phyloP scores from a whole-genome alignment of 2,797 vertebrate species.

The Dryobates pubescens region DNA sequence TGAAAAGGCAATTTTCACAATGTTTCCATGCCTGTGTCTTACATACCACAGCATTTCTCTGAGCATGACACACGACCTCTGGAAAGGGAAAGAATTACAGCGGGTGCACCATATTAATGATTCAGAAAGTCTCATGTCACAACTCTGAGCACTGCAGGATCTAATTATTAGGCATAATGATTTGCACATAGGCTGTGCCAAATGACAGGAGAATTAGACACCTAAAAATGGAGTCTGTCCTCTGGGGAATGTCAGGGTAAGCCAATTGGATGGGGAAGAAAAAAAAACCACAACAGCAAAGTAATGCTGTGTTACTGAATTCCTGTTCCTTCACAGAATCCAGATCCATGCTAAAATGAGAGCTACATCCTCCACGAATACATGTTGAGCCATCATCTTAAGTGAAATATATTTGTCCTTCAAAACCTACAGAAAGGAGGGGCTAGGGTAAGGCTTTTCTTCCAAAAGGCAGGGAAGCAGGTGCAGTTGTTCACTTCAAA shows the following conservation, averaged over 20 bases:
- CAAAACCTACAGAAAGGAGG: background rate
- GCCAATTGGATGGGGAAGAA: constrained; percentile 1
- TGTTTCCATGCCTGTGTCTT: background rate
- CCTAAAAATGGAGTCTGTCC: constrained; percentile 54
- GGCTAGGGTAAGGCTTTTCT: background rate
- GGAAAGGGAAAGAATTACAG: constrained; percentile 35
- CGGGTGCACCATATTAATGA: constrained; percentile 13
- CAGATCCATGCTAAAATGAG: background rate
- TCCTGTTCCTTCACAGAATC: background rate
- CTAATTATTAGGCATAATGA: constrained; percentile 55
- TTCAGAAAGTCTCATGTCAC: constrained; percentile 46
- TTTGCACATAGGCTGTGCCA: constrained; percentile 44
- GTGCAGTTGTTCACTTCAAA: background rate
- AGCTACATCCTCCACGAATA: background rate
- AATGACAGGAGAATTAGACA: constrained; percentile 44
- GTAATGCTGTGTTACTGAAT: background rate
- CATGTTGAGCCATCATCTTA: background rate
- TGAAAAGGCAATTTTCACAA: background rate
- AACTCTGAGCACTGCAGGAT: constrained; percentile 28
- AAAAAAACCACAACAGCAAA: background rate
- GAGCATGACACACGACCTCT: background rate
- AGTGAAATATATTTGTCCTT: background rate
- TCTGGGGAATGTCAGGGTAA: constrained; percentile 34
- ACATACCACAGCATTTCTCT: background rate
- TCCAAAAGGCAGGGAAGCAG: background rate